These are phyloP conservation scores for Thalpophila matura DNA, from an alignment of 2,888 invertebrate genomes.

Conservation along the genomic window DNA sequence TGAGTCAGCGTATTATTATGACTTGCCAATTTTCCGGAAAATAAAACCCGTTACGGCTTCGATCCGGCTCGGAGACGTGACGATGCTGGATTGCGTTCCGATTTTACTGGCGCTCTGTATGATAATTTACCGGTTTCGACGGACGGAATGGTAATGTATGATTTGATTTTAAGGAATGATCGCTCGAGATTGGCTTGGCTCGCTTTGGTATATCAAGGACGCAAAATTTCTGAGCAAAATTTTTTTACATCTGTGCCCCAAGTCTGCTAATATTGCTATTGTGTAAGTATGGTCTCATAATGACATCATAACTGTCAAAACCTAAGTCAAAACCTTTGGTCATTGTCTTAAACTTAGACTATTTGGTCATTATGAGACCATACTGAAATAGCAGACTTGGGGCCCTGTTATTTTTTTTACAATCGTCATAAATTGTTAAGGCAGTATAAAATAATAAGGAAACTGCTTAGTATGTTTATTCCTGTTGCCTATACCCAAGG, in stretches of 20 bases:
- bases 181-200: constrained; percentile 16
- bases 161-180: constrained; percentile 65
- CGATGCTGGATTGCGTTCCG: constrained; percentile 77
- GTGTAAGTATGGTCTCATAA: too few species aligned
- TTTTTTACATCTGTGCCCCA: background rate
- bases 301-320: too few species aligned
- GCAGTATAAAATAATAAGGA: background rate
- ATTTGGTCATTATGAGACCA: too few species aligned
- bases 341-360: too few species aligned
- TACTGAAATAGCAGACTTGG: too few species aligned
- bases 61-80: constrained; percentile 75
- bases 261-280: too few species aligned
- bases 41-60: constrained; percentile 83
- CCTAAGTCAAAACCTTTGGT: too few species aligned
- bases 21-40: constrained; percentile 89
- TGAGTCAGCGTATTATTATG: constrained; percentile 89
- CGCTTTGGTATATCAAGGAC: background rate
- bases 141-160: constrained; percentile 56
- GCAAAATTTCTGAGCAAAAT: background rate
- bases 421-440: background rate
- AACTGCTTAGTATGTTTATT: background rate
- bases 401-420: too few species aligned
- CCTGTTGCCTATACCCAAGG: background rate
- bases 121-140: constrained; percentile 72
- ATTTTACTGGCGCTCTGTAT: constrained; percentile 81